Base-by-base conservation (phyloP, 2,888 invertebrate genomes). In the Ophion slaviceki region DNA sequence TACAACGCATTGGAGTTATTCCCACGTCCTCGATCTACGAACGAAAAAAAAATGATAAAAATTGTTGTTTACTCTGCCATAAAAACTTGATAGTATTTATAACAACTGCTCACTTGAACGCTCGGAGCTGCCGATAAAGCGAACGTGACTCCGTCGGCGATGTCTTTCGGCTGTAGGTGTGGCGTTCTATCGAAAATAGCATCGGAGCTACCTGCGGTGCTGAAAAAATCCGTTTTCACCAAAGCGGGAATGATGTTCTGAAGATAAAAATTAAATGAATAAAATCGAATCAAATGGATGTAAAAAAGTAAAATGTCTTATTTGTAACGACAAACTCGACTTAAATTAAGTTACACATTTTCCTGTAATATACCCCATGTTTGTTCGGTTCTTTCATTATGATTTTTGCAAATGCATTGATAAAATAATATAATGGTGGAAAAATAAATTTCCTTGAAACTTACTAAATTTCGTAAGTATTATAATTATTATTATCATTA, bases 221-320 rank as follows among this genome's bases (percentile, higher is more conserved):
- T 85, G 86, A 93, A 94, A 84, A 95, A 94, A 81, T 95, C 95
- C 0, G 96, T 96, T 77, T 94, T 94, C 57, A 96, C 96, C 89
- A 96, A 91, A 10, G 96, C 96, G 0, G 96, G 96, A 68, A 95
- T 95, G 72, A 96, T 94, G 88, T 95, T 96, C 96, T 86, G 20
- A 71, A 53, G 14, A 6, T 11, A 1, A 45, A 68, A 53, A 62
- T 62, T 47, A 0, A 61, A 47, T 36, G 0, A 4, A n/a, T 17
- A n/a, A n/a, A 47, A 45, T 45, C 32, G 4, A 62, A 14, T 0
- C 5, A 74, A 32, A 4, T 53, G 7, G 8, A 40, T 14, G 11
- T n/a, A 3, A 36, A 32, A 14, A 47, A 24, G 24, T 1, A 24
- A 45, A 66, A 32, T 32, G 32, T 32, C 32, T 32, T 32, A 32